phyloP scores from a whole-genome alignment of 2,888 invertebrate species.

The Stenurella melanura region DNA sequence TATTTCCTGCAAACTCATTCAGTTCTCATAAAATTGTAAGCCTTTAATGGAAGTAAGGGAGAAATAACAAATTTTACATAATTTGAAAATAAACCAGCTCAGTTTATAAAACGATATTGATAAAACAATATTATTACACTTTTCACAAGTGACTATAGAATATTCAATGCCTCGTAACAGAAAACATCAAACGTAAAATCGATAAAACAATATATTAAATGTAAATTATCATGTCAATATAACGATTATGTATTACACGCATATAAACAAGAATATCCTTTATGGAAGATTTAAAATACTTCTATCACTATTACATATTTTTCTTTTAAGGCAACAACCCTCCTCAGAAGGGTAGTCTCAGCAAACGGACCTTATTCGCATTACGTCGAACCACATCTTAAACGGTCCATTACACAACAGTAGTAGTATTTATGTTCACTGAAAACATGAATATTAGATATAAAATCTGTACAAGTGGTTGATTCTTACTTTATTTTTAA shows the following conservation, averaged over 20 bases:
- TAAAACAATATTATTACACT: slow-evolving; percentile 19
- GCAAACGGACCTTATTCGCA: slow-evolving; percentile 23
- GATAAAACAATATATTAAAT: neutral
- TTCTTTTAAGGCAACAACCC: slow-evolving; percentile 16
- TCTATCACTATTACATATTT: neutral
- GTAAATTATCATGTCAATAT: neutral
- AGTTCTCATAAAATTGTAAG: slow-evolving; percentile 35
- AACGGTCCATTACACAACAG: slow-evolving; percentile 8
- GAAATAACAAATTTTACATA: slow-evolving; percentile 35
- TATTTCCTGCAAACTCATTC: slow-evolving; percentile 19
- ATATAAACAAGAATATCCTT: neutral
- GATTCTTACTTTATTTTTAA: neutral
- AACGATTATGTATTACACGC: slow-evolving; percentile 1
- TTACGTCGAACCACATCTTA: slow-evolving; percentile 9
- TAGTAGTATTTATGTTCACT: slow-evolving; percentile 12
- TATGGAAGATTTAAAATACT: slow-evolving; percentile 1
- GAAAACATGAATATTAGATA: slow-evolving; percentile 1
- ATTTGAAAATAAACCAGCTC: slow-evolving; percentile 35
- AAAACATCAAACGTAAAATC: neutral
- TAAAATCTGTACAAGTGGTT: neutral
- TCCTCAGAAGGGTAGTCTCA: slow-evolving; percentile 13
- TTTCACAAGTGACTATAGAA: slow-evolving; percentile 10
- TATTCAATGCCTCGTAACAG: neutral
- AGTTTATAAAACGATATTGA: slow-evolving; percentile 14
- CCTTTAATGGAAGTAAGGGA: slow-evolving; percentile 30